Percentiles rank a stretch among this genome's conserved stretches.
Evolutionary conservation across 2,888 invertebrate species (phyloP).

Genomic region (Agrenia bidenticulata): DNA sequence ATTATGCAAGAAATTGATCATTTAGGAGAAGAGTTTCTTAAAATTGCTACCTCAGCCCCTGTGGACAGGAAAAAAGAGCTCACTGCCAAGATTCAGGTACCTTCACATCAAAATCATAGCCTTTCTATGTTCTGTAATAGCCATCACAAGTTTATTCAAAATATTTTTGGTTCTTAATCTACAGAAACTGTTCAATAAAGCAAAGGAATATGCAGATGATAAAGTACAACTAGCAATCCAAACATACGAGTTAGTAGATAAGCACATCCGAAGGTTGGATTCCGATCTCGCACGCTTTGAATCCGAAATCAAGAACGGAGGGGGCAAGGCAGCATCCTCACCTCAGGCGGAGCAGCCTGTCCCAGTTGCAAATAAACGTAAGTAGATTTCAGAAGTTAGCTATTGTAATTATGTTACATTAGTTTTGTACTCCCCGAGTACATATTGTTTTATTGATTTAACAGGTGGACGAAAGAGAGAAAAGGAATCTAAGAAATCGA

Average conservation of each 20-base stretch:
- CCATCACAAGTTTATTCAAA: neutral
- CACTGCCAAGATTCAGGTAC: slow-evolving; percentile 69
- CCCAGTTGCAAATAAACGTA: slow-evolving; percentile 47
- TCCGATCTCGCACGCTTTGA: slow-evolving; percentile 95
- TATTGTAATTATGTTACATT: neutral
- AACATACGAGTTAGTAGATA: slow-evolving; percentile 91
- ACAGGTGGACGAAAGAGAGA: slow-evolving; percentile 49
- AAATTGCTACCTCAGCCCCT: slow-evolving; percentile 69
- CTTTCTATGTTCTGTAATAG: no score
- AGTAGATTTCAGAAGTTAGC: neutral
- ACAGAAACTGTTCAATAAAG: slow-evolving; percentile 85
- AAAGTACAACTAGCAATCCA: slow-evolving; percentile 97
- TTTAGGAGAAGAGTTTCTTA: slow-evolving; percentile 77
- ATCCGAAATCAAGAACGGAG: slow-evolving; percentile 84
- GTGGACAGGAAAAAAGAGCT: slow-evolving; percentile 80
- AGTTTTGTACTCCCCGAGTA: neutral
- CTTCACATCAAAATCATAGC: no score
- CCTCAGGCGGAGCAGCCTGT: slow-evolving; percentile 37
- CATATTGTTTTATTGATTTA: neutral
- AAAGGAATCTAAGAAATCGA: slow-evolving; percentile 53
- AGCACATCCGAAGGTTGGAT: slow-evolving; percentile 92
- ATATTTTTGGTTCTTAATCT: neutral
- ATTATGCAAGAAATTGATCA: slow-evolving; percentile 84
- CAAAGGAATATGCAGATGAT: slow-evolving; percentile 94
- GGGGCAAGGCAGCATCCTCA: slow-evolving; percentile 56